Percentiles rank a stretch among this genome's conserved stretches.
These are phyloP conservation scores for Pollenia amentaria DNA, from an alignment of 2,888 invertebrate genomes.

Conservation along the genomic window DNA sequence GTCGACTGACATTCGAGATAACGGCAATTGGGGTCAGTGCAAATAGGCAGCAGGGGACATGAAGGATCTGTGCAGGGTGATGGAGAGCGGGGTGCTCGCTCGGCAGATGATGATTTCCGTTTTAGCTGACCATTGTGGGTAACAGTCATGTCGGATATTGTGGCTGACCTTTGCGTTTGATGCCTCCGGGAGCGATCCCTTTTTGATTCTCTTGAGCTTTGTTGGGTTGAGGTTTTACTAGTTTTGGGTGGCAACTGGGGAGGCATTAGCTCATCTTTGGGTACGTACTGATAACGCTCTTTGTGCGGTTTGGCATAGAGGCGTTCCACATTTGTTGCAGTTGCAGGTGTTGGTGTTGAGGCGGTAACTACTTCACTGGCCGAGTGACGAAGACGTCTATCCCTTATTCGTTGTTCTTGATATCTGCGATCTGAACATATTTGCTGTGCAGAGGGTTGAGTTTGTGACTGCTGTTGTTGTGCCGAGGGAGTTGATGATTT, in stretches of 20 bases:
- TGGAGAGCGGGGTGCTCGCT: constrained; percentile 83
- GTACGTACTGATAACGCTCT: constrained; percentile 84
- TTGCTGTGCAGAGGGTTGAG: constrained; percentile 74
- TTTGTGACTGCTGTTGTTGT: constrained; percentile 72
- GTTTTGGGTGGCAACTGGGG: constrained; percentile 75
- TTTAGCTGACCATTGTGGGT: constrained; percentile 80
- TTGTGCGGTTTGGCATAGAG: constrained; percentile 83
- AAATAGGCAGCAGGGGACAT: constrained; percentile 84
- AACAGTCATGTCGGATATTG: constrained; percentile 84
- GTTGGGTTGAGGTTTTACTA: constrained; percentile 69
- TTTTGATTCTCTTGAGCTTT: constrained; percentile 78
- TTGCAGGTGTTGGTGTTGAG: constrained; percentile 75
- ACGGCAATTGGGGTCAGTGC: constrained; percentile 84
- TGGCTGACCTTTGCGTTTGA: constrained; percentile 84
- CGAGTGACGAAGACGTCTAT: constrained; percentile 82
- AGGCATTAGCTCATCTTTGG: constrained; percentile 78
- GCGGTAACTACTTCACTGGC: constrained; percentile 84
- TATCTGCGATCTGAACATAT: constrained; percentile 73
- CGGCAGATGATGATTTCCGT: constrained; percentile 84
- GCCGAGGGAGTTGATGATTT: constrained; percentile 75
- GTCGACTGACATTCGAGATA: constrained; percentile 81
- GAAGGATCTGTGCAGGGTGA: constrained; percentile 84
- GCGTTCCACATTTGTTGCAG: constrained; percentile 80
- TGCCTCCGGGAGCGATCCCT: constrained; percentile 84
- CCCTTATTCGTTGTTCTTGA: constrained; percentile 79